A percentile compares a stretch with the other conserved stretches of the same genome.
phyloP scores from a whole-genome alignment of 1,140 invertebrate genomes.

The Popillia japonica region DNA sequence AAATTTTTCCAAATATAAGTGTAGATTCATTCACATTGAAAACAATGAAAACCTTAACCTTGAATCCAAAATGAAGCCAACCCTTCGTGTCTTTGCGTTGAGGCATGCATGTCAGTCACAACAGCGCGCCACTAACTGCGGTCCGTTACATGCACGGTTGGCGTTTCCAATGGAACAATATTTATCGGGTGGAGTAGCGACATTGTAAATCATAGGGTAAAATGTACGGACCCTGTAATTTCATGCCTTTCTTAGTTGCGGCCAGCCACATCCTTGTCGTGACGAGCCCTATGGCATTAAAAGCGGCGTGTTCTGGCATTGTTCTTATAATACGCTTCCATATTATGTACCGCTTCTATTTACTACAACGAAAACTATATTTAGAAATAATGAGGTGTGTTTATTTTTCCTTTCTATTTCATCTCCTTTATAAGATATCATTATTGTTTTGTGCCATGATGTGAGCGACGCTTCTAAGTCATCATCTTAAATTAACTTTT shows the following conservation, averaged over 20 bases:
- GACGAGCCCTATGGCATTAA: constrained; percentile 4
- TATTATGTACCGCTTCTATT: not conserved
- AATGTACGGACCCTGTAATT: constrained; percentile 43
- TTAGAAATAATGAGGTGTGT: constrained; percentile 14
- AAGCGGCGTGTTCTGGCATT: not conserved
- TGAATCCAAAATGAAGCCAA: constrained; percentile 5
- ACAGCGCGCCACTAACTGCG: constrained; percentile 41
- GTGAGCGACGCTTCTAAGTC: not conserved
- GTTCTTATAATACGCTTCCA: constrained; percentile 18
- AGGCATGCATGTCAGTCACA: constrained; percentile 14
- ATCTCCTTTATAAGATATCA: constrained; percentile 14
- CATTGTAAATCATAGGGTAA: constrained; percentile 47
- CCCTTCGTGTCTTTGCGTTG: not conserved
- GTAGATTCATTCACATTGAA: not conserved
- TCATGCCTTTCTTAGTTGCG: constrained; percentile 42
- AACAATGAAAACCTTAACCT: constrained; percentile 17
- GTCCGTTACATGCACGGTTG: constrained; percentile 44
- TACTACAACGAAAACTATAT: not conserved
- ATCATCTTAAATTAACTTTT: no score
- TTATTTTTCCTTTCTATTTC: not conserved
- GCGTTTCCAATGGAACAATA: constrained; percentile 44
- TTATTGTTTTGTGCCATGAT: not conserved
- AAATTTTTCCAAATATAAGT: not conserved
- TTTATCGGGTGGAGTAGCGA: constrained; percentile 49
- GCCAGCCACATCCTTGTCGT: constrained; percentile 40